Conservation (phyloP, 2,113 vertebrate genomes). For the Elanoides forficatus region DNA sequence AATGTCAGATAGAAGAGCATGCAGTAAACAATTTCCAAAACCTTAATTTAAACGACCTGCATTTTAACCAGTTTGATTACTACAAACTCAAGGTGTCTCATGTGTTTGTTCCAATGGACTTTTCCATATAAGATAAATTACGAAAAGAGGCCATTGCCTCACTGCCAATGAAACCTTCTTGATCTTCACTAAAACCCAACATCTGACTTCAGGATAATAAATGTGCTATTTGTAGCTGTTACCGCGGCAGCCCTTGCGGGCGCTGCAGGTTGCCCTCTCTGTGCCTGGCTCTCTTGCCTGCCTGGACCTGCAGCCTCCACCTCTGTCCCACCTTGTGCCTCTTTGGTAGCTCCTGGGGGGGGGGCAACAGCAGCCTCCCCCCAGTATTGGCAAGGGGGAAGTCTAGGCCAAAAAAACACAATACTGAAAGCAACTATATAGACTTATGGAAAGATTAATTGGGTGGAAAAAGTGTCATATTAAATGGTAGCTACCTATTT, state of each 20-base stretch:
- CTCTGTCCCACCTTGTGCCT: background rate
- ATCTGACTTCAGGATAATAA: background rate
- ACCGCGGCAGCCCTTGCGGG: background rate
- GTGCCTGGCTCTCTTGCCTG: background rate
- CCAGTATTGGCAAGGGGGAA: accelerated
- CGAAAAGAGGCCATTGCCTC: background rate
- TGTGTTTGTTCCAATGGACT: background rate
- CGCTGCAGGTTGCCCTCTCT: background rate
- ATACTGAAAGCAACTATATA: background rate
- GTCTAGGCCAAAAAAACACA: background rate
- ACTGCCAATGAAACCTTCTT: background rate
- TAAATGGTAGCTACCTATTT: background rate
- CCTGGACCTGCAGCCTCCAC: background rate
- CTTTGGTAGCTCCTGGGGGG: background rate
- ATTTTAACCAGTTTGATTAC: background rate
- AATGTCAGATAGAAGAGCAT: background rate
- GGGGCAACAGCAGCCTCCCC: background rate
- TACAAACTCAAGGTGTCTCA: background rate
- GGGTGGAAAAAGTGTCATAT: background rate
- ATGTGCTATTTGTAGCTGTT: background rate
- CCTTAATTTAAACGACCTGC: background rate
- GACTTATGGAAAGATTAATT: background rate
- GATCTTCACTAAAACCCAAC: background rate
- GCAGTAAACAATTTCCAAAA: background rate
- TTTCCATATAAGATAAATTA: background rate